Evolutionary conservation across 2,888 invertebrate genomes (phyloP), one percentile per base, ranked within the genome.

Genomic region (Halictus ligatus): DNA sequence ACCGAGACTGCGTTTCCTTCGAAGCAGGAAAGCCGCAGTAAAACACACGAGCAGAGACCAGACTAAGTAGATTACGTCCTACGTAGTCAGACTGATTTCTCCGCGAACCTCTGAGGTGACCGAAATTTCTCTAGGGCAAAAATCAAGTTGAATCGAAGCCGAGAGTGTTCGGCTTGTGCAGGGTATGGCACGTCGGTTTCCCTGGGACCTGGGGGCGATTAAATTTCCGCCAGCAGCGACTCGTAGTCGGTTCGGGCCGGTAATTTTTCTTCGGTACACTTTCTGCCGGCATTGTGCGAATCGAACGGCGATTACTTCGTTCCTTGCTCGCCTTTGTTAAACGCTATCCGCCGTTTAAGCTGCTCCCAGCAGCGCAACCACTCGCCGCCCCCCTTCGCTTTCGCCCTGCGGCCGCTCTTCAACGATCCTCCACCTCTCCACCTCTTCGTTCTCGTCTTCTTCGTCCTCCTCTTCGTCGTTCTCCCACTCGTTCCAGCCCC

Each of bases 271-370:
- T 75, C 54, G 48, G 43, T 64, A 64, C 78, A 50, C 72, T 77
- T 77, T 54, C 50, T 25, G 67, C 25, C 54, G 29, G 18, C 46
- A 71, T 75, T 71, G 40, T n/a, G 18, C n/a, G 25, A 25, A 78
- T 83, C 77, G 78, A 78, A 58, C 67, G 29, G 54, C 54, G 64
- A 80, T 80, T 69, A 75, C 67, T 75, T 40, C 58, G 40, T 43
- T 75, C 54, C 25, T 67, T n/a, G 25, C 29, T 64, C 58, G 74
- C 69, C 71, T 83, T 80, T 85, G 67, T 77, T 60, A 71, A 84
- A 46, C 72, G 77, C 21, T 74, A 80, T 46, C 58, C 58, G 74
- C n/a, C 75, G 58, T 76, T 79, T 80, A 84, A 85, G 25, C 46
- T 25, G 64, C 29, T 72, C 64, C 64, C 72, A 73, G 6, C 40